Evolutionary conservation across 2,797 vertebrate species (phyloP).

Genomic region (Dallia pectoralis): DNA sequence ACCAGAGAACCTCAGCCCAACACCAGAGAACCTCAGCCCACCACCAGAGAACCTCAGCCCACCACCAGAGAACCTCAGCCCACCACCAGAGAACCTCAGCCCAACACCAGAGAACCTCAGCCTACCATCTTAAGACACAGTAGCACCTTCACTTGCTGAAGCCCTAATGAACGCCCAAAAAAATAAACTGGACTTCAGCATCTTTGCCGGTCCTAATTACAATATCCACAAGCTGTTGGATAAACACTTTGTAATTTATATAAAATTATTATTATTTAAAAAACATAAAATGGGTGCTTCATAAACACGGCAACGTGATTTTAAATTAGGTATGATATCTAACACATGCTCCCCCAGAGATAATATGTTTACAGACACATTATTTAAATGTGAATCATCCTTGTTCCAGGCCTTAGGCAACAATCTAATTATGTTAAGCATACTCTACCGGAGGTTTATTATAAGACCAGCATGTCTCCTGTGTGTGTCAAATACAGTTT

Average conservation of each 20-base stretch:
- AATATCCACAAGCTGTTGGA: background rate
- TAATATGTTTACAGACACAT: background rate
- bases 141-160: no score
- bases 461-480: slow-evolving; percentile 4
- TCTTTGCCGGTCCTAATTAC: no score
- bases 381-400: background rate
- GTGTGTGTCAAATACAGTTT: slow-evolving; percentile 11
- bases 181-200: no score
- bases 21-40: no score
- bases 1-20: no score
- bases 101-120: no score
- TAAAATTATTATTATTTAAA: background rate
- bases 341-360: background rate
- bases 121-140: no score
- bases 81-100: no score
- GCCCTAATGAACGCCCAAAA: no score
- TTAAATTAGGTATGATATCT: background rate
- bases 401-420: background rate
- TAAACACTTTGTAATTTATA: background rate
- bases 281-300: background rate
- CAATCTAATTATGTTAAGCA: background rate
- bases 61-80: no score
- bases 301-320: background rate
- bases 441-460: slow-evolving; percentile 1
- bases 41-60: no score